Evolutionary conservation across 2,797 vertebrate species (phyloP).

Genomic region (Hipposideros larvatus): DNA sequence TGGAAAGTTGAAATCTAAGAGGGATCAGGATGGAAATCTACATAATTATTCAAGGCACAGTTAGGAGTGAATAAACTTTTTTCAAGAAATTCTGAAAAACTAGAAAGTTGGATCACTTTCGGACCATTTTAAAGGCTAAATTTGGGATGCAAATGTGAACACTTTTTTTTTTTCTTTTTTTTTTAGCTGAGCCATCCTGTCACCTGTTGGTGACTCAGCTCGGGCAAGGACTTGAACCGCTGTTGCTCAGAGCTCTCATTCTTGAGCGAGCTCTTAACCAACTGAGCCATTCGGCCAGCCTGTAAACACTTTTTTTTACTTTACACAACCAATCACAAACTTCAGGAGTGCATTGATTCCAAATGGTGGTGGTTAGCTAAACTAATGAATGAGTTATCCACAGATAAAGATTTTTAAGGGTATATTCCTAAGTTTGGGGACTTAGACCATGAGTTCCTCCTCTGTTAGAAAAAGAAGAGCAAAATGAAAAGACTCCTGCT

Average conservation of each 20-base stretch:
- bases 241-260: too few relatives aligned
- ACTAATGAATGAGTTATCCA: neutral
- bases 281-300: too few relatives aligned
- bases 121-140: slow-evolving; percentile 9
- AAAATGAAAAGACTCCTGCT: neutral
- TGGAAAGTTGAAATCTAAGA: neutral
- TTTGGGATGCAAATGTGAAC: neutral
- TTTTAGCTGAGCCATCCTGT: too few relatives aligned
- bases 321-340: neutral
- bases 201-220: too few relatives aligned
- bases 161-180: too few relatives aligned
- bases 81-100: slow-evolving; percentile 11
- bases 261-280: too few relatives aligned
- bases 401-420: neutral
- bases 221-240: too few relatives aligned
- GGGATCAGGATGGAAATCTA: neutral
- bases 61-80: neutral
- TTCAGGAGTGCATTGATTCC: neutral
- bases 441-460: neutral
- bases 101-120: neutral
- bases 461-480: neutral
- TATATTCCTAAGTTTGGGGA: neutral
- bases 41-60: neutral
- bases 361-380: neutral
- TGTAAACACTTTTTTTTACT: neutral